phyloP scores from a whole-genome alignment of 1,140 invertebrate species.

The Papilio polyxenes region DNA sequence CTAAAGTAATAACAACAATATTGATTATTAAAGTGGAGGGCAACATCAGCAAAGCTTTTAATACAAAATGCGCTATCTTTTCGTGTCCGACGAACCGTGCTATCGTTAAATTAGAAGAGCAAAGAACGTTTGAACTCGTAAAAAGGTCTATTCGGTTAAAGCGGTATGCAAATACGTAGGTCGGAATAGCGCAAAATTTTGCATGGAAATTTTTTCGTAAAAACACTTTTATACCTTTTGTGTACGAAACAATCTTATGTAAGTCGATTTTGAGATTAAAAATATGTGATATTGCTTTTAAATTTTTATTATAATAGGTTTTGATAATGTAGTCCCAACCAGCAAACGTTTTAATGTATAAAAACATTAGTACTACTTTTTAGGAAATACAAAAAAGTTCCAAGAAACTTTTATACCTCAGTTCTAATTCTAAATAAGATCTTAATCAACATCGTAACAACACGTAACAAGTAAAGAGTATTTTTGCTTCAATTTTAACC shows the following conservation, averaged over 20 bases:
- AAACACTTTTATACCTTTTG: constrained; percentile 29
- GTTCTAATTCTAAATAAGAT: too few relatives aligned
- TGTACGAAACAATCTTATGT: constrained; percentile 11
- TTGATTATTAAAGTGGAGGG: constrained; percentile 20
- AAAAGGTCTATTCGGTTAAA: constrained; percentile 38
- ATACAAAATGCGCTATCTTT: constrained; percentile 33
- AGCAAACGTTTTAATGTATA: too few relatives aligned
- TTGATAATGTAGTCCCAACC: too few relatives aligned
- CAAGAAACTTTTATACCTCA: too few relatives aligned
- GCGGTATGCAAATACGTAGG: constrained; percentile 23
- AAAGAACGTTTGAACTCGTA: constrained; percentile 37
- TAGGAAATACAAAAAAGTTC: too few relatives aligned
- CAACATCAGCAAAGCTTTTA: constrained; percentile 30
- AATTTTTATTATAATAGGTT: neutral
- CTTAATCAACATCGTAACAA: too few relatives aligned
- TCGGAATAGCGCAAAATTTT: constrained; percentile 20
- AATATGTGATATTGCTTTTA: neutral
- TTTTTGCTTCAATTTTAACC: too few relatives aligned
- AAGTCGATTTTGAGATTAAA: neutral
- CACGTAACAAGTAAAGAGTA: too few relatives aligned
- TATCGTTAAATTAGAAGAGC: constrained; percentile 39
- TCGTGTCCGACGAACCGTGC: constrained; percentile 25
- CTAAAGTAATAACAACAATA: constrained; percentile 6
- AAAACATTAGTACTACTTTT: too few relatives aligned
- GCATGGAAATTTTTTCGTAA: constrained; percentile 30